These are phyloP conservation scores for Pedicia rivosa DNA, from an alignment of 2,888 invertebrate genomes.

Conservation along the genomic window DNA sequence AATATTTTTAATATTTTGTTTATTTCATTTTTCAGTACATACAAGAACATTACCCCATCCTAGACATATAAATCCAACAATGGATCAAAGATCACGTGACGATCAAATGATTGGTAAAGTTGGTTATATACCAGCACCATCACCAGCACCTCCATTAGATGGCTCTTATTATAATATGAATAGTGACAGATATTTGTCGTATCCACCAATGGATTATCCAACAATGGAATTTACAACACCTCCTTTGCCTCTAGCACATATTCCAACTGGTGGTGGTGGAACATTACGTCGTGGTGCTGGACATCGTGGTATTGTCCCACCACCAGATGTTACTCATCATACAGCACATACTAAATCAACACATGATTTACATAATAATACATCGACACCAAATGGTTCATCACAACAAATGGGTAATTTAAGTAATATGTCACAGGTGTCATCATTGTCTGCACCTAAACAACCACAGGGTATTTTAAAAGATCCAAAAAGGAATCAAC, in stretches of 20 bases:
- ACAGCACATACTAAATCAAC: constrained; percentile 21
- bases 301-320: constrained; percentile 27
- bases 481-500: constrained; percentile 38
- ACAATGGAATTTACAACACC: constrained; percentile 4
- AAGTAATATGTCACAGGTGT: constrained; percentile 9
- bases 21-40: constrained; percentile 20
- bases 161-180: constrained; percentile 68
- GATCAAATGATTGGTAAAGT: constrained; percentile 32
- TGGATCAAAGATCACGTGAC: constrained; percentile 26
- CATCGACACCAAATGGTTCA: constrained; percentile 13
- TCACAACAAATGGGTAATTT: constrained; percentile 16
- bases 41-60: constrained; percentile 30
- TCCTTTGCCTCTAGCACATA: constrained; percentile 19
- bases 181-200: constrained; percentile 63
- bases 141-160: constrained; percentile 60
- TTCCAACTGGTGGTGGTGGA: constrained; percentile 22
- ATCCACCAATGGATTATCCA: constrained; percentile 45
- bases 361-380: constrained; percentile 23
- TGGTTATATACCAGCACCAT: constrained; percentile 35
- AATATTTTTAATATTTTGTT: too few species aligned
- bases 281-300: constrained; percentile 15
- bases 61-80: constrained; percentile 25
- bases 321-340: constrained; percentile 30
- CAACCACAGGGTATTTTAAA: constrained; percentile 46
- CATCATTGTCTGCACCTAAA: constrained; percentile 24